Conservation (phyloP, 2,113 vertebrate species). For the Epinephelus cyanopodus region DNA sequence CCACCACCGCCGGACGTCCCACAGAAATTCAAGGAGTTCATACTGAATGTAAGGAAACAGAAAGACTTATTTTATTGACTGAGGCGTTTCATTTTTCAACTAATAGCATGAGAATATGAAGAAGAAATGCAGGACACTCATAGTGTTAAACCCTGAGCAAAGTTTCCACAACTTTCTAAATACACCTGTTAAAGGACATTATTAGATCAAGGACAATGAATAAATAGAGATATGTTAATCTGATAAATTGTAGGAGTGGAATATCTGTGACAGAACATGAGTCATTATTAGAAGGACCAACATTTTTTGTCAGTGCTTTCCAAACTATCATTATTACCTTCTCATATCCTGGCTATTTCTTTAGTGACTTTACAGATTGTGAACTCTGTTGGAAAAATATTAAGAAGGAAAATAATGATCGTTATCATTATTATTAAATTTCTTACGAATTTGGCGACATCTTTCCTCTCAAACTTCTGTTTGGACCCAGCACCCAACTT, state of each 20-base stretch:
- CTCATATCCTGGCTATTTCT: not conserved
- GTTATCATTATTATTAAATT: not conserved
- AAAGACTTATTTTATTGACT: not conserved
- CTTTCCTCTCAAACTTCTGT: not conserved
- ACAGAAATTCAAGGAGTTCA: slow-evolving; percentile 82
- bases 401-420: too few species aligned
- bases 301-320: not conserved
- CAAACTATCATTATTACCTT: too few species aligned
- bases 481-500: too few species aligned
- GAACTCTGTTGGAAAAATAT: too few species aligned
- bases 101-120: not conserved
- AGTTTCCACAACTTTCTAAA: not conserved
- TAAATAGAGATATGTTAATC: not conserved
- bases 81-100: not conserved
- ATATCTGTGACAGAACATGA: not conserved
- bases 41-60: slow-evolving; percentile 30
- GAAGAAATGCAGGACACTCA: too few species aligned
- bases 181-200: not conserved
- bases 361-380: not conserved
- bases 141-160: not conserved
- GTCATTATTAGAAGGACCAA: not conserved
- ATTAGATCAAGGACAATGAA: not conserved
- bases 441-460: not conserved
- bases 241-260: not conserved
- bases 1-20: slow-evolving; percentile 42